Evolutionary conservation across 2,113 vertebrate genomes (phyloP).

Genomic region (Pogona vitticeps): DNA sequence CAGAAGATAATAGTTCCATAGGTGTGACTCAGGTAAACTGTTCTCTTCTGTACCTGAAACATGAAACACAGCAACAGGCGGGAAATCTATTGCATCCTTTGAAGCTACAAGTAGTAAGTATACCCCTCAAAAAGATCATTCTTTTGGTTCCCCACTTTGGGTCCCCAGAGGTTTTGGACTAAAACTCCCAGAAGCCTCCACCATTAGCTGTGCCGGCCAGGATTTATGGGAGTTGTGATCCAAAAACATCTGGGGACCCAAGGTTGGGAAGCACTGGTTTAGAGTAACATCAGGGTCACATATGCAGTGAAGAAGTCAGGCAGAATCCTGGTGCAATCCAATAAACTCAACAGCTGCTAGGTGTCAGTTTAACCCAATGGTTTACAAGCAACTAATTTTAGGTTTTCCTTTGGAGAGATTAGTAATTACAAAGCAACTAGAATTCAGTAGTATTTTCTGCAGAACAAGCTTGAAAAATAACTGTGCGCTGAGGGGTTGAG

Average conservation of each 20-base stretch:
- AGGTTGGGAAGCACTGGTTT: no score
- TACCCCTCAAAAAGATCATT: not conserved
- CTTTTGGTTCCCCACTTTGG: no score
- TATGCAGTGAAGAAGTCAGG: not conserved
- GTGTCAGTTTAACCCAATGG: slow-evolving; percentile 34
- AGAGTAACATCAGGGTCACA: slow-evolving; percentile 24
- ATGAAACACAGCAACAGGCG: slow-evolving; percentile 3
- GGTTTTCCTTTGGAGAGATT: slow-evolving; percentile 41
- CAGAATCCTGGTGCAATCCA: slow-evolving; percentile 41
- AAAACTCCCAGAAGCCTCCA: no score
- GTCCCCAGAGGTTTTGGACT: no score
- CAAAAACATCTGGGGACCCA: no score
- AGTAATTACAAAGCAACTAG: slow-evolving; percentile 36
- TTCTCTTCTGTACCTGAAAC: not conserved
- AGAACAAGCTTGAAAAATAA: slow-evolving; percentile 14
- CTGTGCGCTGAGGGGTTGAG: slow-evolving; percentile 18
- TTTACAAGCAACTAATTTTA: slow-evolving; percentile 31
- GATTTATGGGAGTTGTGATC: no score
- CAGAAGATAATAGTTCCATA: not conserved
- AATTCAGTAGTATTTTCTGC: slow-evolving; percentile 45
- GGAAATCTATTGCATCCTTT: slow-evolving; percentile 8
- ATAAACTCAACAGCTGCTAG: slow-evolving; percentile 56
- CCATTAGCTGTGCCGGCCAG: no score
- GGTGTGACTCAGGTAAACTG: not conserved
- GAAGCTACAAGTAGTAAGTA: slow-evolving; percentile 2